Evolutionary conservation across 2,888 invertebrate genomes (phyloP).

Genomic region (Apamea epomidion): DNA sequence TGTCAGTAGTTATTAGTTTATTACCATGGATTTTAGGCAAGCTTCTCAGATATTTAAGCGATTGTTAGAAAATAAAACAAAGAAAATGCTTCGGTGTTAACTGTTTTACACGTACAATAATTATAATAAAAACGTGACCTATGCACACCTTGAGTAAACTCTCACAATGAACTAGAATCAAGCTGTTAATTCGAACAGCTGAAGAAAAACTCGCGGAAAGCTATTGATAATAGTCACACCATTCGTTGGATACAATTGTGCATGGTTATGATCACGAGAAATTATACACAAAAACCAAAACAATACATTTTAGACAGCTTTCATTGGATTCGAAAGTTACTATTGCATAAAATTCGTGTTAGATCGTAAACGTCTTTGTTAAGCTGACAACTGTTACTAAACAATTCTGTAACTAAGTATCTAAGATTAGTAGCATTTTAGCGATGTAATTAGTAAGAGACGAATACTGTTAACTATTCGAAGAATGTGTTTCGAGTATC

Average conservation of each 20-base stretch:
- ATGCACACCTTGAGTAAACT: constrained; percentile 17
- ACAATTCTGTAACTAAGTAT: constrained; percentile 43
- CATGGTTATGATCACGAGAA: constrained; percentile 66
- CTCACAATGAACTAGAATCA: constrained; percentile 41
- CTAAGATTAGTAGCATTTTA: constrained; percentile 35
- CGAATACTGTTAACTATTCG: constrained; percentile 27
- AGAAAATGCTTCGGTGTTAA: neutral
- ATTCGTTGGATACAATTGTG: constrained; percentile 66
- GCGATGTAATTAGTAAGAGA: constrained; percentile 40
- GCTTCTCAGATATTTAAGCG: neutral
- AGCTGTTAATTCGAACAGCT: constrained; percentile 27
- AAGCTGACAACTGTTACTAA: constrained; percentile 31
- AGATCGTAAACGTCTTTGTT: constrained; percentile 39
- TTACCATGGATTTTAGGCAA: constrained; percentile 1
- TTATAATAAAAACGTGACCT: constrained; percentile 39
- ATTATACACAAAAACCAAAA: constrained; percentile 71
- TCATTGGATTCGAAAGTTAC: constrained; percentile 74
- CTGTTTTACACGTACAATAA: constrained; percentile 14
- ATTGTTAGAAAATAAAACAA: constrained; percentile 2
- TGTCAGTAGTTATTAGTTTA: neutral
- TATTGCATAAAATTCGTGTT: constrained; percentile 52
- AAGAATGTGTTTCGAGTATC: constrained; percentile 30
- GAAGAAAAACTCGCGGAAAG: constrained; percentile 55
- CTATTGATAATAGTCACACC: constrained; percentile 63
- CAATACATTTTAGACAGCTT: constrained; percentile 70